Conservation (phyloP, 2,888 invertebrate species). For the Hanleya hanleyi region DNA sequence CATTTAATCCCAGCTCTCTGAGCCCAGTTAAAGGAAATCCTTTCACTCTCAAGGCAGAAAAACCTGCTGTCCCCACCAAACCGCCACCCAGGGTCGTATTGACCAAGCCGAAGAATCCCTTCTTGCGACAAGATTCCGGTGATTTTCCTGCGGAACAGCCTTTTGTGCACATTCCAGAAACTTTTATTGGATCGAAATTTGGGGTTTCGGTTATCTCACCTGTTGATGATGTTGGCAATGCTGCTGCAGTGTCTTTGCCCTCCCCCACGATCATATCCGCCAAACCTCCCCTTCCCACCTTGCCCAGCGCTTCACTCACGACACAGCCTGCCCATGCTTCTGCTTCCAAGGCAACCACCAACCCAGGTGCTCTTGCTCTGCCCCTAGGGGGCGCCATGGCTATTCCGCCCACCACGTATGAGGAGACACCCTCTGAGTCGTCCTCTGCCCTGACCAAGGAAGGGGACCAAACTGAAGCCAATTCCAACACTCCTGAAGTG, state of each 20-base stretch:
- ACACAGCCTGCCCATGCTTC: neutral
- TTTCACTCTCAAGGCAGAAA: neutral
- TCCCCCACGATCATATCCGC: constrained; percentile 25
- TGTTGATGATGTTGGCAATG: too few relatives aligned
- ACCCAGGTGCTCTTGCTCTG: constrained; percentile 2
- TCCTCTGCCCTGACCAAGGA: too few relatives aligned
- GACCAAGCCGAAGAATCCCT: constrained; percentile 23
- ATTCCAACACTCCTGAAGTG: neutral
- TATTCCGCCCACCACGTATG: neutral
- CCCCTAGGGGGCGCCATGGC: neutral
- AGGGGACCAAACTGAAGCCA: too few relatives aligned
- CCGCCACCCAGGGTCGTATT: constrained; percentile 16
- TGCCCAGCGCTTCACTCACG: constrained; percentile 21
- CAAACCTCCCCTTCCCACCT: constrained; percentile 33
- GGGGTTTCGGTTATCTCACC: too few relatives aligned
- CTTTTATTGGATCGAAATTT: too few relatives aligned
- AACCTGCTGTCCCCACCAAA: neutral
- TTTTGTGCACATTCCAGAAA: too few relatives aligned
- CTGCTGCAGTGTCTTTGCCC: constrained; percentile 25
- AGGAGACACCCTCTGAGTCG: neutral
- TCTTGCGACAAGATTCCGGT: too few relatives aligned
- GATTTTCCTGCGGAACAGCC: too few relatives aligned
- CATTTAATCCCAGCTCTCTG: too few relatives aligned
- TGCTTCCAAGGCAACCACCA: neutral
- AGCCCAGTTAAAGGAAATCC: too few relatives aligned